phyloP scores from a whole-genome alignment of 2,888 invertebrate genomes.

The Alsophila aescularia region DNA sequence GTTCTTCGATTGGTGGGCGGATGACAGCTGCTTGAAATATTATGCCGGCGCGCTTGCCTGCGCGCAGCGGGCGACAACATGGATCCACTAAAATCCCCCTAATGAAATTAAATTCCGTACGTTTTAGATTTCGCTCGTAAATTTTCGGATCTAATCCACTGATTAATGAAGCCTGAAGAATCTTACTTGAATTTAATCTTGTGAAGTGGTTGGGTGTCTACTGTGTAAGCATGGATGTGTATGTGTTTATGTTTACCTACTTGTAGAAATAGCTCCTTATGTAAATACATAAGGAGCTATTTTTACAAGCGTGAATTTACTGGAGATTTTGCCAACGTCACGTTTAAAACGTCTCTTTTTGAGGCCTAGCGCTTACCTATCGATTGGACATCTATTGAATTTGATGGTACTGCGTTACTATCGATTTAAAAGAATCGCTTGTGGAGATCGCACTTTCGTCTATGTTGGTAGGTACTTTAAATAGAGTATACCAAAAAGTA shows the following conservation, averaged over 20 bases:
- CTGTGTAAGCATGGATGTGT: constrained; percentile 3
- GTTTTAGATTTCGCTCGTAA: constrained; percentile 80
- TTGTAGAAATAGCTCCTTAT: background rate
- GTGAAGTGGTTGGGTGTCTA: constrained; percentile 44
- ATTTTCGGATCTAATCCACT: constrained; percentile 82
- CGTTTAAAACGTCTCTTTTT: too few relatives aligned
- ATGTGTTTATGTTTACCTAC: background rate
- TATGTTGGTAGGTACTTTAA: too few relatives aligned
- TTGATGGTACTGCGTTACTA: too few relatives aligned
- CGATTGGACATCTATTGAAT: too few relatives aligned
- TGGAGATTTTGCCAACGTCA: too few relatives aligned
- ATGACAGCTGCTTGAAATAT: constrained; percentile 82
- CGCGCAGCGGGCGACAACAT: constrained; percentile 82
- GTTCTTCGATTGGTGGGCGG: constrained; percentile 68
- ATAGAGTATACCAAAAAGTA: too few relatives aligned
- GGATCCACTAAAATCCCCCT: constrained; percentile 78
- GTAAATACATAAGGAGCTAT: too few relatives aligned
- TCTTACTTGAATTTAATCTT: constrained; percentile 59
- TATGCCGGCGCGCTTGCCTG: constrained; percentile 67
- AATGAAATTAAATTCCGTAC: constrained; percentile 85
- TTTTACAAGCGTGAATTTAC: too few relatives aligned
- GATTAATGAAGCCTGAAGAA: constrained; percentile 75
- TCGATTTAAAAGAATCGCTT: too few relatives aligned
- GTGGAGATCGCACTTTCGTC: too few relatives aligned
- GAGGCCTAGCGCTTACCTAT: too few relatives aligned